Conservation (phyloP, 2,797 vertebrate species). For the Helostoma temminkii region DNA sequence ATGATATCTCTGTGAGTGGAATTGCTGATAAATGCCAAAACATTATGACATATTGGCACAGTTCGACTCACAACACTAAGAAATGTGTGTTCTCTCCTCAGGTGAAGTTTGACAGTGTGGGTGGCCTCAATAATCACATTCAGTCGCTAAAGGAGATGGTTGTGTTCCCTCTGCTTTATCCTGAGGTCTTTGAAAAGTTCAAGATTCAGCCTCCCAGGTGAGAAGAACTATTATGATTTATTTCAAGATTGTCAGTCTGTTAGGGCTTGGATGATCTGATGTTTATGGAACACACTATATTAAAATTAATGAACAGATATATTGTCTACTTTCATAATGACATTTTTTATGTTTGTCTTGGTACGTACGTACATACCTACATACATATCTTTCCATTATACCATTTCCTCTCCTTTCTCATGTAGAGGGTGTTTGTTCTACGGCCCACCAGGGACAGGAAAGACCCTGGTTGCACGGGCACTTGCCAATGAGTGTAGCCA, state of each 20-base stretch:
- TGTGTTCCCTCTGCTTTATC: conserved; percentile 97
- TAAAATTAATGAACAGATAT: not conserved
- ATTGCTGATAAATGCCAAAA: not conserved
- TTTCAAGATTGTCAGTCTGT: not conserved
- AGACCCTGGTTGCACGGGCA: conserved; percentile 97
- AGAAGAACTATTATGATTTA: conserved; percentile 22
- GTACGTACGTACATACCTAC: not conserved
- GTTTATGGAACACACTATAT: not conserved
- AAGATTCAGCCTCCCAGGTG: conserved; percentile 99
- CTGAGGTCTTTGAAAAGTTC: conserved; percentile 98
- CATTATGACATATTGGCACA: too few species aligned
- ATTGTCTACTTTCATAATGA: not conserved
- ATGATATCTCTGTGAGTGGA: conserved; percentile 92
- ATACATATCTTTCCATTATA: not conserved
- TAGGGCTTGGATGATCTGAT: too few species aligned
- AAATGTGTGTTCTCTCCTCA: conserved; percentile 60
- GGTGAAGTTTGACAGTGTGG: conserved; percentile 96
- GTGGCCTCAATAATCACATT: conserved; percentile 95
- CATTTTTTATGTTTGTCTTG: not conserved
- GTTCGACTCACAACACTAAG: too few species aligned
- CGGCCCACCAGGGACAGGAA: conserved; percentile 97
- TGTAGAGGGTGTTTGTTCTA: conserved; percentile 98
- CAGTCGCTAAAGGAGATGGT: conserved; percentile 99
- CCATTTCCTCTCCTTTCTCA: not conserved
- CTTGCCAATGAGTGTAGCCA: conserved; percentile 98